Conservation (phyloP, 1,140 invertebrate genomes). For the Calephelis nemesis region DNA sequence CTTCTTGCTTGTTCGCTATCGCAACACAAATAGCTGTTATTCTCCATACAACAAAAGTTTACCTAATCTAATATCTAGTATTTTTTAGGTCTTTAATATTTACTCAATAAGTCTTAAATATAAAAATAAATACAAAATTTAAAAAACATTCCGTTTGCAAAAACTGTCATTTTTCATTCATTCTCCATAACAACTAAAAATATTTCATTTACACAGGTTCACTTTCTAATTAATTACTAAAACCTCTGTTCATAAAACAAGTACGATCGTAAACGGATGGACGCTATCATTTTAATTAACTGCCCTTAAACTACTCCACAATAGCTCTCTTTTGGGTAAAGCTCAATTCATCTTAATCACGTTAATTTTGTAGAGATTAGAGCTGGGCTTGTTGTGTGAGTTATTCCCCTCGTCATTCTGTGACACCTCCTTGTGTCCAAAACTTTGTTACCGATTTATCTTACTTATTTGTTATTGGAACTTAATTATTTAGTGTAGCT, state of each 20-base stretch:
- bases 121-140: too few relatives aligned
- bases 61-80: too few relatives aligned
- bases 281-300: conserved; percentile 21
- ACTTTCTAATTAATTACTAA: background rate
- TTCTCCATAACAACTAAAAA: too few relatives aligned
- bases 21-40: too few relatives aligned
- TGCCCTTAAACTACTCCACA: conserved; percentile 13
- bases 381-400: conserved; percentile 40
- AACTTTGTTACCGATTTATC: conserved; percentile 47
- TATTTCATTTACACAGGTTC: too few relatives aligned
- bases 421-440: conserved; percentile 39
- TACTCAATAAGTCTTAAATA: too few relatives aligned
- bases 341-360: conserved; percentile 45
- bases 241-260: background rate
- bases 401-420: conserved; percentile 44
- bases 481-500: conserved; percentile 26
- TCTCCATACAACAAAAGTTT: too few relatives aligned
- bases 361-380: conserved; percentile 45
- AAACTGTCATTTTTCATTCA: too few relatives aligned
- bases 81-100: too few relatives aligned
- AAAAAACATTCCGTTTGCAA: too few relatives aligned
- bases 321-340: conserved; percentile 30
- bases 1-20: too few relatives aligned
- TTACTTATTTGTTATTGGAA: conserved; percentile 41
- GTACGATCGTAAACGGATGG: conserved; percentile 2